Conservation (phyloP, 2,113 vertebrate genomes). For the Geothlypis trichas region DNA sequence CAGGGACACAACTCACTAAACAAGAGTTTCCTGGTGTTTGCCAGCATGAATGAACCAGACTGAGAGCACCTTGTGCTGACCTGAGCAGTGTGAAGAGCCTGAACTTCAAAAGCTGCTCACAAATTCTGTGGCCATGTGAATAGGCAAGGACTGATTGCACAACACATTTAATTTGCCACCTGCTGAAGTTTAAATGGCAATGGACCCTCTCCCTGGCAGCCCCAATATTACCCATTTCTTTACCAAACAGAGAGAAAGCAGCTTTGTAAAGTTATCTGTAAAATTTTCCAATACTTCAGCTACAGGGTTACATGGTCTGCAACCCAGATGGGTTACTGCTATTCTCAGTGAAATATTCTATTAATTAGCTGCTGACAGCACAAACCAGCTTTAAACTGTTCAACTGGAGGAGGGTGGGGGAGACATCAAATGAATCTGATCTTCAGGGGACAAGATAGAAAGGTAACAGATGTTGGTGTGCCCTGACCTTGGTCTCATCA, state of each 20-base stretch:
- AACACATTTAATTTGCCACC: neutral
- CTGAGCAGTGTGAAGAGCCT: neutral
- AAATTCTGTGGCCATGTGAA: neutral
- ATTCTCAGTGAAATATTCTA: neutral
- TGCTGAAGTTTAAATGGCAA: neutral
- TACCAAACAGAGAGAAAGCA: neutral
- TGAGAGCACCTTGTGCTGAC: neutral
- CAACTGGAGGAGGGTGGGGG: neutral
- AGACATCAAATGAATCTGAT: neutral
- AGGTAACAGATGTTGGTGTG: conserved; percentile 10
- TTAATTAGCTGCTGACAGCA: conserved; percentile 57
- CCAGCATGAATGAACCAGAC: neutral
- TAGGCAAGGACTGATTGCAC: neutral
- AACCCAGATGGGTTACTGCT: conserved; percentile 10
- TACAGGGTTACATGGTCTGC: neutral
- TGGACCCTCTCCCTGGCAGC: neutral
- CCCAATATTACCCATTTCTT: neutral
- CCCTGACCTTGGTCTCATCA: neutral
- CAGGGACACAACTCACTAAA: neutral
- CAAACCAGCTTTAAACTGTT: neutral
- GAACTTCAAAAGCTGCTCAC: neutral
- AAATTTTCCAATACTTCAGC: neutral
- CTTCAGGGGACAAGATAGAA: neutral
- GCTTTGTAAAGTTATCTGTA: neutral
- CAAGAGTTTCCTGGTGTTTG: neutral